Base-by-base conservation (phyloP, 2,888 invertebrate genomes). In the Venustoraphidia nigricollis region DNA sequence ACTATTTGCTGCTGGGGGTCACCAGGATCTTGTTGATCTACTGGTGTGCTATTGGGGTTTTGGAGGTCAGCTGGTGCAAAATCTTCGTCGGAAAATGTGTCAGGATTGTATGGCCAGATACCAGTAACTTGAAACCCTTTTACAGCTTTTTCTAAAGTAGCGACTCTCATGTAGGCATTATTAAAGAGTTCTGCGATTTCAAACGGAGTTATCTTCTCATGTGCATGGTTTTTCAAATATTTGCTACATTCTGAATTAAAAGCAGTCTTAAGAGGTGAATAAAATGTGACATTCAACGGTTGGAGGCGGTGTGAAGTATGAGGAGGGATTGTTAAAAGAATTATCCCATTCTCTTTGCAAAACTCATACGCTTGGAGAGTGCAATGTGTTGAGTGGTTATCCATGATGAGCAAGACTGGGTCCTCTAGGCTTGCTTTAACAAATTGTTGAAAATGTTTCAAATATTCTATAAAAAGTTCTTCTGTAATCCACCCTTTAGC, bases 111-210 rank as follows among this genome's bases (percentile, higher is more conserved):
- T 39, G 50, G 44, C 3, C 11, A 47, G 9, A 50, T 50, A 9
- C 47, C 47, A 10, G 38, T 38, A 34, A 34, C 36, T 14, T 11
- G 35, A 44, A 47, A 50, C 10, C 43, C 44, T n/a, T 36, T 50
- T 10, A 47, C 47, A 10, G 50, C 50, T 17, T 50, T 50, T 9
- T 43, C 45, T 36, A 42, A 45, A n/a, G 48, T 50, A 41, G 45
- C 45, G 11, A 48, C 48, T 17, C 47, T 41, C 6, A 39, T 36
- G 36, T 39, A 45, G 10, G 48, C 41, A 27, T 50, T 47, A 36
- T 44, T 46, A n/a, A 50, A 47, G 13, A 48, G 39, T 27, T 48
- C 48, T 45, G 45, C 47, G 35, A 48, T 27, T 48, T 50, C 41
- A 34, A 45, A 45, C 4, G 37, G 48, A 14, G 48, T 50, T 34